Evolutionary conservation across 2,797 vertebrate species (phyloP), one percentile per base, ranked within the genome.

Genomic region (Coregonus sp.): DNA sequence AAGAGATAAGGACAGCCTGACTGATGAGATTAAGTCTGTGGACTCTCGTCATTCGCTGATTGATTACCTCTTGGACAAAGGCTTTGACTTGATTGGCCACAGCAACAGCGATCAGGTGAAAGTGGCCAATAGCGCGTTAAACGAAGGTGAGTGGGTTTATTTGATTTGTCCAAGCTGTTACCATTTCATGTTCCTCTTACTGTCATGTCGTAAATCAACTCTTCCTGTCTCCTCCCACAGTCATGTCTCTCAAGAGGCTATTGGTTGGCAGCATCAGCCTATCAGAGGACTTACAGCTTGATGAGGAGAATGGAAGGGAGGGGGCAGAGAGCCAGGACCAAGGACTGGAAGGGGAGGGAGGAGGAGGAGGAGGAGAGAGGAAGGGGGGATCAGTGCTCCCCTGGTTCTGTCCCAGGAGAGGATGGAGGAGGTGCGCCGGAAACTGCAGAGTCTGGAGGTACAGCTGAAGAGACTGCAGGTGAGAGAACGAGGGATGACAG

Each of bases 381-480:
- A 78, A 4, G 71, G 70, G 15, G 86, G 77, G 75, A 87, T 92
- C 81, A 91, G 79, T 2, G 88, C 94, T 0, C 92, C 94, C 0
- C 76, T 96, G 73, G 86, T 94, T 73, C 82, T 92, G 78, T 91
- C 92, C 82, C 90, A 85, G 59, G 90, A 90, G 35, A 93, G 87
- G 85, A 80, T 80, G 80, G 90, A 91, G 59, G 92, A 95, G 81
- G 87, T 96, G 75, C 80, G 75, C 85, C 91, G 86, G 80, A 89
- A 87, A 82, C 89, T 96, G 47, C 78, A 82, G 14, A 81, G 78
- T 85, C 90, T 97, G 80, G 92, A 95, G 92, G 90, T 94, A 40
- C 86, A 84, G 18, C 3, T 96, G 47, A 95, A 90, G 87, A 93
- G 83, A 81, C 91, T 96, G 74, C 93, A 96, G 95, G 96, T 96